Conservation (phyloP, 2,113 vertebrate species). For the Erythrolamprus reginae region DNA sequence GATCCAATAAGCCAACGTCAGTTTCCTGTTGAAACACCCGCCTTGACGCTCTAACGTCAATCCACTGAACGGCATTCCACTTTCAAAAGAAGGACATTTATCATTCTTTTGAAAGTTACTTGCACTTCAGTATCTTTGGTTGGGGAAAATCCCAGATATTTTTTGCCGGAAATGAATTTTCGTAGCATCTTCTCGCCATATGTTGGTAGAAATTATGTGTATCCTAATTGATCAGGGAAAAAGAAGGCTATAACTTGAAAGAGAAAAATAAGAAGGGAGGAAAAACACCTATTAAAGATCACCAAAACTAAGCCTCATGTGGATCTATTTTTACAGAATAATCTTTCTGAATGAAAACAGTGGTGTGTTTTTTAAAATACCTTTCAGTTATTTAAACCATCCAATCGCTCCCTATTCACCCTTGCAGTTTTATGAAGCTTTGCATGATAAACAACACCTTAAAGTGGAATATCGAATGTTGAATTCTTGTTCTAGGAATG, state of each 20-base stretch:
- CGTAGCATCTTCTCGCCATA: background rate
- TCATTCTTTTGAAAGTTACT: background rate
- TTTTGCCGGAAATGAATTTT: constrained; percentile 1
- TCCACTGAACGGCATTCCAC: constrained; percentile 48
- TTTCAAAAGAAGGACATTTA: no score
- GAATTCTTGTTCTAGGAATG: background rate
- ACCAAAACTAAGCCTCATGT: constrained; percentile 28
- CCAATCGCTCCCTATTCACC: rapidly evolving
- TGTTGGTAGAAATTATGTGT: constrained; percentile 37
- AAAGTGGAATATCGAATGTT: background rate
- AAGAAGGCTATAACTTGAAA: constrained; percentile 42
- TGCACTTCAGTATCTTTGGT: constrained; percentile 30
- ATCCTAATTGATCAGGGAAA: constrained; percentile 35
- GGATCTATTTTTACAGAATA: constrained; percentile 2
- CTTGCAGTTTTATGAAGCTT: background rate
- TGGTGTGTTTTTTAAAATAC: background rate
- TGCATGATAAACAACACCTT: background rate
- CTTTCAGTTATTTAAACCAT: constrained; percentile 3
- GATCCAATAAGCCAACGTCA: background rate
- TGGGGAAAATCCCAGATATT: constrained; percentile 33
- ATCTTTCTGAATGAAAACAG: background rate
- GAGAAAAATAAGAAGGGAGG: constrained; percentile 16
- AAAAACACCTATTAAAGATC: constrained; percentile 37
- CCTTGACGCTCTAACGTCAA: constrained; percentile 45
- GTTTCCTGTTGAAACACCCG: constrained; percentile 23